Base-by-base conservation (phyloP, 2,888 invertebrate genomes). In the Conchocele bisecta region DNA sequence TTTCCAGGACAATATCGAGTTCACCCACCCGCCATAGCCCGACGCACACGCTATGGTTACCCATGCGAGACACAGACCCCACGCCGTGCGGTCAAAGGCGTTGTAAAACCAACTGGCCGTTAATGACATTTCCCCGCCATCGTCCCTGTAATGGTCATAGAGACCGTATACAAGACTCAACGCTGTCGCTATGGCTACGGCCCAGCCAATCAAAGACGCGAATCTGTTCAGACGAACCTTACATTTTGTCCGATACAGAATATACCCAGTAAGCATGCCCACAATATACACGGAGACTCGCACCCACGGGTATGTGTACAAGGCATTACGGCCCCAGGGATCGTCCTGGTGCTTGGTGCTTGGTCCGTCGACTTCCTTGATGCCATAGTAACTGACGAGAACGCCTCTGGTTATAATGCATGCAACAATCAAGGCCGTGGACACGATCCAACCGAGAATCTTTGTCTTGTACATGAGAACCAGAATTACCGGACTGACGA, bases 1-100 rank as follows among this genome's bases (percentile, higher is more conserved):
- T 63, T 94, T 94, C 92, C 96, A 95, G 0, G 96, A 95, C 37
- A 98, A 93, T 51, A 97, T 92, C 0, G 93, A 93, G 92, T 97
- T 95, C 57, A 97, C 92, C 53, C 95, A 93, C 22, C 95, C 95
- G 84, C 92, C 93, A 77, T 91, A 89, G 17, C 92, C 92, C 56
- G 90, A 84, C 13, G 89, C 85, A 75, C 93, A 93, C 42, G 92
- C 91, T 79, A 92, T 91, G 48, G 93, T 90, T 7, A 93, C 88
- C 93, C 93, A 93, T 24, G 89, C 87, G 13, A 93, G 72, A 1
- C 91, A 91, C 1, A 91, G 37, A 4, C 90, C 88, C 93, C 93
- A 93, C 20, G 90, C 86, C n/a, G 92, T 90, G 65, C 92, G 86
- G 35, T 89, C 88, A 39, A 91, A 75, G 4, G 91, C 87, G 15